Conservation (phyloP, 1,140 invertebrate genomes). For the Drosophila subobscura region DNA sequence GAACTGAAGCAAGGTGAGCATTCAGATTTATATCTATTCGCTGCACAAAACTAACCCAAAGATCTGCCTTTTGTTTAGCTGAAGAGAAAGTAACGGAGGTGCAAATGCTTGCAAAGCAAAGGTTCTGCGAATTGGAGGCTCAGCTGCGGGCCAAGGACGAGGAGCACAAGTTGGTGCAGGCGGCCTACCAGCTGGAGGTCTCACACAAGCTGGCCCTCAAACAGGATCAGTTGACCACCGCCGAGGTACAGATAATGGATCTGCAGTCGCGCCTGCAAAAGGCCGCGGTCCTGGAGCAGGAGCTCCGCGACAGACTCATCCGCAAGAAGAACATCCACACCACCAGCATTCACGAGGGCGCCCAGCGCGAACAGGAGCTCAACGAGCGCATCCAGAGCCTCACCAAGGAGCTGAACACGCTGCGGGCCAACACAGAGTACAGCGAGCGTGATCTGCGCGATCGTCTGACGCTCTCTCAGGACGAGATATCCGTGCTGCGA, state of each 20-base stretch:
- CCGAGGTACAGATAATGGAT: constrained; percentile 67
- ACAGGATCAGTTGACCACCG: constrained; percentile 49
- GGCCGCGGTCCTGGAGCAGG: constrained; percentile 64
- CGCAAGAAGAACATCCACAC: constrained; percentile 58
- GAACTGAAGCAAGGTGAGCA: constrained; percentile 73
- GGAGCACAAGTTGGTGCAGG: constrained; percentile 59
- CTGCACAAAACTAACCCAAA: not conserved
- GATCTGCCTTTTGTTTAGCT: constrained; percentile 22
- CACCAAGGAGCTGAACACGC: constrained; percentile 62
- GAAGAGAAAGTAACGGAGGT: constrained; percentile 68
- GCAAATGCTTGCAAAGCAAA: constrained; percentile 68
- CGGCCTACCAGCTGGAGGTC: constrained; percentile 61
- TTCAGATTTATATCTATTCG: not conserved
- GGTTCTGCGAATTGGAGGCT: constrained; percentile 59
- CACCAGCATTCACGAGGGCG: constrained; percentile 51
- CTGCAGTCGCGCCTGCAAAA: constrained; percentile 66
- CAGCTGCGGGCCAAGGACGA: constrained; percentile 64
- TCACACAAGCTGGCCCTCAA: constrained; percentile 63
- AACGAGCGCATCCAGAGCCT: constrained; percentile 63
- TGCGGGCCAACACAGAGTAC: constrained; percentile 55
- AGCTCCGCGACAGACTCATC: constrained; percentile 68
- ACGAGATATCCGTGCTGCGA: constrained; percentile 79
- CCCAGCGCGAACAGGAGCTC: constrained; percentile 73
- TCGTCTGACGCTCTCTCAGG: constrained; percentile 68
- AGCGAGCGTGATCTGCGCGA: constrained; percentile 72